Conservation (phyloP, 1,140 invertebrate species). For the Phthorimaea operculella region DNA sequence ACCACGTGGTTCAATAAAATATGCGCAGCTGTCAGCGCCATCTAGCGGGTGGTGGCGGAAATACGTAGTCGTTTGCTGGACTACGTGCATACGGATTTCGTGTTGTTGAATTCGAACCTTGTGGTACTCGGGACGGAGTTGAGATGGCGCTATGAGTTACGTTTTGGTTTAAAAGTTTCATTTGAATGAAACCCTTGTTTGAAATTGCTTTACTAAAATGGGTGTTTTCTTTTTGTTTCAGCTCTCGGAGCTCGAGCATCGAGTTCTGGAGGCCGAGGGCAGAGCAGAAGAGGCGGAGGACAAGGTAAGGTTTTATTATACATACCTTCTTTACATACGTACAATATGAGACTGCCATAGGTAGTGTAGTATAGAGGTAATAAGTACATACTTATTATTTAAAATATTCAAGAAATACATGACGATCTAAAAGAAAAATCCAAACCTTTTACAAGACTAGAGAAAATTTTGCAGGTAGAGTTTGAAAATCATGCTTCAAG, state of each 20-base stretch:
- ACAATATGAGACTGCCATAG: too few relatives aligned
- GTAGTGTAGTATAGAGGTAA: too few relatives aligned
- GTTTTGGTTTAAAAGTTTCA: constrained; percentile 4
- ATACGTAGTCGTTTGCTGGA: constrained; percentile 13
- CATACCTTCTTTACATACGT: too few relatives aligned
- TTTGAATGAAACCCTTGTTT: constrained; percentile 3
- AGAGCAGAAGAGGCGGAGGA: constrained; percentile 91
- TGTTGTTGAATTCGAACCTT: constrained; percentile 13
- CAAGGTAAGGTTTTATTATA: constrained; percentile 74
- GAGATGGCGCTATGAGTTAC: constrained; percentile 21
- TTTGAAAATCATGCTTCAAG: too few relatives aligned
- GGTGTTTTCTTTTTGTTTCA: constrained; percentile 74
- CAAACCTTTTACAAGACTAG: too few relatives aligned
- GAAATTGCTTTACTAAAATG: not conserved
- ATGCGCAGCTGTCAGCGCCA: constrained; percentile 35
- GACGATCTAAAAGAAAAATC: too few relatives aligned
- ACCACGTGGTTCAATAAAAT: constrained; percentile 61
- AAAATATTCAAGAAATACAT: too few relatives aligned
- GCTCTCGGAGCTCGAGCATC: constrained; percentile 91
- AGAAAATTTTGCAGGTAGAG: too few relatives aligned
- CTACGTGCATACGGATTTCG: not conserved
- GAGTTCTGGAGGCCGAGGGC: constrained; percentile 89
- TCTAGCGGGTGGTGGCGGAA: constrained; percentile 43
- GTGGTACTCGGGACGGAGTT: constrained; percentile 15
- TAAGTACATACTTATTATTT: too few relatives aligned